Evolutionary conservation across 2,797 vertebrate species (phyloP), one percentile per base, ranked within the genome.

Genomic region (Thalassophryne amazonica): DNA sequence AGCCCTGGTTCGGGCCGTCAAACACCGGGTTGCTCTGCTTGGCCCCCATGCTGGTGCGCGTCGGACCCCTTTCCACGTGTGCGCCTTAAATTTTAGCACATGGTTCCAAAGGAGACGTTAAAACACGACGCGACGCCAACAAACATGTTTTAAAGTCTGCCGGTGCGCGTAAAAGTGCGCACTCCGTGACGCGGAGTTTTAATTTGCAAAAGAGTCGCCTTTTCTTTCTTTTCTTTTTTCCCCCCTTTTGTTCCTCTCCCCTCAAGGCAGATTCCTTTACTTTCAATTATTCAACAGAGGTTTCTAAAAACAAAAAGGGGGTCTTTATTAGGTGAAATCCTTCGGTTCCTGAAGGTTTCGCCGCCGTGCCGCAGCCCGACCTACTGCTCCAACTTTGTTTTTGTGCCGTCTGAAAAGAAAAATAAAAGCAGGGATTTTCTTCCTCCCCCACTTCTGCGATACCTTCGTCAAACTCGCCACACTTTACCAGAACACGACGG

Each of bases 11-110:
- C 96, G 94, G n/a, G 75, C 92, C 90, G 53, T 91, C 91, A 28
- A 87, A 88, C 8, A 85, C 88, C 4, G 92, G 92, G 78, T 84
- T 93, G 78, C 94, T 97, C 86, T 93, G 94, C 71, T 94, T 95
- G 20, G 87, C 89, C 66, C 94, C 94, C 95, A 96, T 97, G 60
- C 24, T 54, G 52, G 16, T 14, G 60, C 42, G 14, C n/a, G n/a
- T 22, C 15, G 8, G 42, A 6, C 16, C 19, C 37, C 43, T 31
- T 43, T 38, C 40, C 2, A 33, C 36, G 9, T 21, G 30, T 29
- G 49, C 31, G 38, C 21, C 50, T 51, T 25, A 30, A 63, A 73
- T 46, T 42, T 72, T 53, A 80, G 20, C 52, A 36, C 86, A 84
- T 88, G 69, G 16, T 59, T 5, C 27, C 33, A 54, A 51, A 8